phyloP scores from a whole-genome alignment of 2,797 vertebrate genomes.

The Hydrocynus forskahlii region DNA sequence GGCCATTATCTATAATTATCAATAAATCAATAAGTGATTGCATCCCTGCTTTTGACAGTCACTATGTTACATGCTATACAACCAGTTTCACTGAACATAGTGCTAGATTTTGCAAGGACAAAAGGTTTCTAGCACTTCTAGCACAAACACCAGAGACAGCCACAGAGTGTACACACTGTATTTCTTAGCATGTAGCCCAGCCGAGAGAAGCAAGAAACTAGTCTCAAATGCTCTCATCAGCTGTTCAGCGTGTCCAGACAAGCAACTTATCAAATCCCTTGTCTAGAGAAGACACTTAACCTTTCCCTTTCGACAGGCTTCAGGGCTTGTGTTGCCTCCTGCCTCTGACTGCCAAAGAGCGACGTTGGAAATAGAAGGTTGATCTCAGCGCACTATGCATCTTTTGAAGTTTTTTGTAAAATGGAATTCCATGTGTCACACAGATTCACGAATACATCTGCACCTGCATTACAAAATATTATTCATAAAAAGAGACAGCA shows the following conservation, averaged over 20 bases:
- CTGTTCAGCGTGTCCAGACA: conserved; percentile 50
- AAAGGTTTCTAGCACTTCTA: neutral
- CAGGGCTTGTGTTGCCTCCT: conserved; percentile 28
- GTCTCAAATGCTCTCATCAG: conserved; percentile 48
- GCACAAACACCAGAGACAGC: conserved; percentile 4
- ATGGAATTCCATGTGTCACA: conserved; percentile 25
- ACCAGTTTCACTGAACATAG: neutral
- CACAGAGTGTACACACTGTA: conserved; percentile 11
- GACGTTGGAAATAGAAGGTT: conserved; percentile 46
- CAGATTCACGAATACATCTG: conserved; percentile 20
- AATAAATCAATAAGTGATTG: too few species aligned
- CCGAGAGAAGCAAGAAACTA: conserved; percentile 35
- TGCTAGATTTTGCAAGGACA: neutral
- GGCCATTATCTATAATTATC: too few species aligned
- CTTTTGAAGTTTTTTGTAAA: conserved; percentile 49
- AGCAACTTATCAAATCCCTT: conserved; percentile 54
- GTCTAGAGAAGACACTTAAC: conserved; percentile 54
- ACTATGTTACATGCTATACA: neutral
- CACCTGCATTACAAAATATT: conserved; percentile 12
- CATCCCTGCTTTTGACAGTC: neutral
- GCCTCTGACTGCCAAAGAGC: conserved; percentile 52
- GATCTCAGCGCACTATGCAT: conserved; percentile 38
- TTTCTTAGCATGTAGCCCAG: conserved; percentile 39
- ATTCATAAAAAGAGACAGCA: neutral
- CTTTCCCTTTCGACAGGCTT: conserved; percentile 54